A percentile compares a stretch with the other conserved stretches of the same genome.
Conservation (phyloP, 2,797 vertebrate genomes). For the Dallia pectoralis region DNA sequence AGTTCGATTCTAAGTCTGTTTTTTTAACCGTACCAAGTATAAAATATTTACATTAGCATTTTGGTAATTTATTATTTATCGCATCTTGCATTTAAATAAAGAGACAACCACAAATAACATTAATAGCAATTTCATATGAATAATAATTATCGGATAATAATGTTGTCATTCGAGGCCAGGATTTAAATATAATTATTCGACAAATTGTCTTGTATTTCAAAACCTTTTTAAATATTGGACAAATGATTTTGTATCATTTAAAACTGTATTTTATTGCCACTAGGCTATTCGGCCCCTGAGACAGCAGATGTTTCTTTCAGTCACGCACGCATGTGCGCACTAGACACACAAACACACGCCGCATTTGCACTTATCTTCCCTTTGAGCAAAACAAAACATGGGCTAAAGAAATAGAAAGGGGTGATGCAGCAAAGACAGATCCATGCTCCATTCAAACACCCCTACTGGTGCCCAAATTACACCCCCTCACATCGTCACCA, state of each 20-base stretch:
- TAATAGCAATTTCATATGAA: slow-evolving; percentile 15
- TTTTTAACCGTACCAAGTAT: too few relatives aligned
- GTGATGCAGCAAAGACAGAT: slow-evolving; percentile 22
- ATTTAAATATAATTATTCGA: too few relatives aligned
- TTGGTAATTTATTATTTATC: too few relatives aligned
- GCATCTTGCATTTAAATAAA: too few relatives aligned
- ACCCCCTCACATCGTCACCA: slow-evolving; percentile 54
- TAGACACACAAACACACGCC: slow-evolving; percentile 13
- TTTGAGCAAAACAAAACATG: slow-evolving; percentile 58
- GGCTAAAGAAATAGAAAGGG: slow-evolving; percentile 21
- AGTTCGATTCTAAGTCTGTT: too few relatives aligned
- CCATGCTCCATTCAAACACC: slow-evolving; percentile 26
- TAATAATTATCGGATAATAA: too few relatives aligned
- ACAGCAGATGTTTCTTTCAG: slow-evolving; percentile 39
- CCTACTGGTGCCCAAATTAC: slow-evolving; percentile 42
- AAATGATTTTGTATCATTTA: too few relatives aligned
- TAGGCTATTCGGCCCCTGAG: slow-evolving; percentile 21
- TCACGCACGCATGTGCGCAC: slow-evolving; percentile 21
- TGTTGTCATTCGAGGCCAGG: too few relatives aligned
- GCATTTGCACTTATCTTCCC: slow-evolving; percentile 49
- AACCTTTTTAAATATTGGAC: too few relatives aligned
- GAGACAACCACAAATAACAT: slow-evolving; percentile 18
- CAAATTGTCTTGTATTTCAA: too few relatives aligned
- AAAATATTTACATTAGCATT: too few relatives aligned
- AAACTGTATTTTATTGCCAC: too few relatives aligned